These are phyloP conservation scores for Musca vetustissima DNA, from an alignment of 1,140 invertebrate genomes.

Conservation along the genomic window DNA sequence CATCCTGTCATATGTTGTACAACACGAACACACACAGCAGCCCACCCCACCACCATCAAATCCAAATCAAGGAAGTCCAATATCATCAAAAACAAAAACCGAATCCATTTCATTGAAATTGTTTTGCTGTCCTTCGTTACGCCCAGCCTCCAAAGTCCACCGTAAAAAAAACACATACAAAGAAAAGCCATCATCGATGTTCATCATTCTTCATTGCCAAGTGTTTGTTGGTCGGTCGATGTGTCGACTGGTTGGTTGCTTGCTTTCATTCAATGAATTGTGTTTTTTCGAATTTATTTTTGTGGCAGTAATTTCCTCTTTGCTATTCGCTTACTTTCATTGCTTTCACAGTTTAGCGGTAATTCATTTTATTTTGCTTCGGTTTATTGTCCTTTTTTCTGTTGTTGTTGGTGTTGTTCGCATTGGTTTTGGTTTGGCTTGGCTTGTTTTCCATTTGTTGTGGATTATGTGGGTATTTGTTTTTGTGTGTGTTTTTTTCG, in stretches of 20 bases:
- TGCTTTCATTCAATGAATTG: not conserved
- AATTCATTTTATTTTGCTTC: no score
- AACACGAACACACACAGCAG: not conserved
- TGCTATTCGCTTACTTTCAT: not conserved
- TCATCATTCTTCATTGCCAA: not conserved
- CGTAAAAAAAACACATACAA: not conserved
- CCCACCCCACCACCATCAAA: not conserved
- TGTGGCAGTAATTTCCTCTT: not conserved
- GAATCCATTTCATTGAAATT: conserved; percentile 6
- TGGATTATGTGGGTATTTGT: conserved; percentile 15
- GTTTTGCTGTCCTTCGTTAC: no score
- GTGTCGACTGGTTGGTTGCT: not conserved
- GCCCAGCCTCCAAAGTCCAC: not conserved
- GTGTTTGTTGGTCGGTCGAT: not conserved
- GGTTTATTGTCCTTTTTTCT: conserved; percentile 1
- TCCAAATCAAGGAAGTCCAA: not conserved
- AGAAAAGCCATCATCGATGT: not conserved
- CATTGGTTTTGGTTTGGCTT: not conserved
- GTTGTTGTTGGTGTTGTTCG: not conserved
- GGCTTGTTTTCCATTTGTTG: conserved; percentile 9
- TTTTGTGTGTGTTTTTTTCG: not conserved
- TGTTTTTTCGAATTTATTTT: not conserved
- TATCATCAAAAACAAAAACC: no score
- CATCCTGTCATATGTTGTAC: conserved; percentile 10
- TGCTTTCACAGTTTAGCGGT: no score